Evolutionary conservation across 35 echinoderm and acorn worm species (phyloP), one percentile per base, ranked within the genome.

Genomic region (Holothuria glaberrima): DNA sequence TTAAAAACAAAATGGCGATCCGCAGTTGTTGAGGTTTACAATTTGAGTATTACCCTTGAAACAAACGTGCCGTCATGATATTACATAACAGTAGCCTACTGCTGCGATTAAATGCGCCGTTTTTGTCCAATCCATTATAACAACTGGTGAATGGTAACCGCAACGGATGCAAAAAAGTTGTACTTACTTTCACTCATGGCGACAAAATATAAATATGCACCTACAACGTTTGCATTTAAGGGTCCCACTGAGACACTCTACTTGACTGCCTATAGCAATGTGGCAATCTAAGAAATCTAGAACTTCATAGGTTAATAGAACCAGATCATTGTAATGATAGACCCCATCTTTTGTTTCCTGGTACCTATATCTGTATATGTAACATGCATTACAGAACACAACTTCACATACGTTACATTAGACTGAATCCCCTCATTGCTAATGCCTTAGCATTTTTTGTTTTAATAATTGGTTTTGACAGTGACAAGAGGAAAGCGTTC

Each of bases 91-190:
- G n/a, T n/a, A n/a, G n/a, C n/a, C n/a, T n/a, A 29, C 14, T 33
- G 33, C 58, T 57, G 26, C 68, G 76, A 35, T 76, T 36, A 36
- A 89, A 89, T 36, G 83, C 58, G 0, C 59, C 69, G 59, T 89
- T 89, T 50, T 68, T 89, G 34, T 89, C 66, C 17, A 89, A 79
- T 89, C 88, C 88, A 89, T 89, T 13, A 89, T 22, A 35, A 89
- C 29, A 25, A 89, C 54, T 56, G 88, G 56, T 32, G 88, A 68
- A 62, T 77, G 38, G 46, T 60, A 59, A 20, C 88, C 88, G 35
- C 88, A 89, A 32, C 32, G 76, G 0, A 89, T 61, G 56, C 88
- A 89, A 58, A 30, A 24, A 89, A 73, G 4, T 73, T 41, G 57
- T 89, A 89, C 13, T 89, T 24, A 4, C 48, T n/a, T 25, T 89